Evolutionary conservation across 2,888 invertebrate genomes (phyloP), one percentile per base, ranked within the genome.

Genomic region (Cataglyphis altisquamis): DNA sequence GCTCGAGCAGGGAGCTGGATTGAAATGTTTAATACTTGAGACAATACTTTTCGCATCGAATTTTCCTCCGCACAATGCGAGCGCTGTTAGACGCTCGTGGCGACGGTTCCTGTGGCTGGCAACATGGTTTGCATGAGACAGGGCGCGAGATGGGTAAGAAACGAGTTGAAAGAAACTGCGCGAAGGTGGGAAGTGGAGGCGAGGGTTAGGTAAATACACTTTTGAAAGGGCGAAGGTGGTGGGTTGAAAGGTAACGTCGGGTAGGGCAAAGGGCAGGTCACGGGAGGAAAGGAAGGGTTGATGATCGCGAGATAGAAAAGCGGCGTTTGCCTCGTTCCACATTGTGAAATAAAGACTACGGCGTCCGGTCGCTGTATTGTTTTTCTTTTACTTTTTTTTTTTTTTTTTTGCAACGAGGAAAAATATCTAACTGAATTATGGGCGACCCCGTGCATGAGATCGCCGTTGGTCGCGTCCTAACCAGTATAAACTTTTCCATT

Each of bases 211-310:
- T 85, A 86, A 87, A 87, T 85, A 82, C 87, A 83, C 82, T 83
- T 84, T 70, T 89, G 84, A 89, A 88, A 87, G 81, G 84, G 48
- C 81, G 86, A 89, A 84, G 85, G 80, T 75, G 72, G 75, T 64
- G 63, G 63, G 72, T 64, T 63, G 67, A 70, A 68, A 39, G 45
- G 60, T 68, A 60, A 21, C 60, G 78, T 48, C 36, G 68, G 25
- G 25, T 25, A 60, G 39, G 4, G 29, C 52, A 57, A 66, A 83
- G 52, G 41, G 25, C 36, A 36, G 15, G 21, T 36, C 3, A 25
- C 8, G 25, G 29, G 57, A 55, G 12, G 48, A 48, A 32, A 32
- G 57, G 74, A 55, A 60, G 55, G 80, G 29, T 85, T 84, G 86
- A 83, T 81, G 82, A 82, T 84, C 80, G 67, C 67, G 75, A 77